Evolutionary conservation across 53 echinoderm and acorn worm species (phyloP), one percentile per base, ranked within the genome.

Genomic region (Paracentrotus lividus): DNA sequence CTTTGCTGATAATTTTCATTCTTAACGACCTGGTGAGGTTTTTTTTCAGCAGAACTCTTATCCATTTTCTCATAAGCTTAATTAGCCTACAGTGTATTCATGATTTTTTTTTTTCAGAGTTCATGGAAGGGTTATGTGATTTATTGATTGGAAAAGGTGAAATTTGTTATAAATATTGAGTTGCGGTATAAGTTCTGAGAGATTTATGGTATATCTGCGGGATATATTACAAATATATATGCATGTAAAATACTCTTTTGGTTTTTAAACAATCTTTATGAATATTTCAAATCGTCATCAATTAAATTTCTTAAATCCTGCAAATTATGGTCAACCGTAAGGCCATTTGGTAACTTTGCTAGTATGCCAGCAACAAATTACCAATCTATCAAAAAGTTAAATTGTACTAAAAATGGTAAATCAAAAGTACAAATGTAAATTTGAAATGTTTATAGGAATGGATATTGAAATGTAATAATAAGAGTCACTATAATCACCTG

Each of bases 1-100:
- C 40, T 55, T 87, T 56, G 8, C 57, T 87, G 4, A 14, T 87
- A 57, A 8, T 57, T 87, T 56, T 3, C 33, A 55, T 87, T 23
- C 54, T 34, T 87, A 87, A 87, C 87, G 87, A 87, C 87, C 56
- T 87, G 56, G 87, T 18, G 53, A 87, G n/a, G n/a, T 6, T n/a
- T 87, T 27, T 87, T 54, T 20, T 6, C 10, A 14, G 26, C 7
- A 42, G 77, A 27, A 87, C 55, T 56, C 33, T 56, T 56, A 87
- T 87, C 57, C 55, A 85, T 87, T 87, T 87, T 54, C 29, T 87
- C 87, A 36, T 36, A 47, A 18, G 81, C 47, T 81, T 57, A 57
- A 87, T 56, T 87, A 57, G 57, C 87, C 13, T 31, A 44, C 51
- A 6, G 87, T 26, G 57, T 87, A 56, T 54, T 56, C 32, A 87